phyloP scores from a whole-genome alignment of 2,888 invertebrate genomes.

The Teleogryllus oceanicus region DNA sequence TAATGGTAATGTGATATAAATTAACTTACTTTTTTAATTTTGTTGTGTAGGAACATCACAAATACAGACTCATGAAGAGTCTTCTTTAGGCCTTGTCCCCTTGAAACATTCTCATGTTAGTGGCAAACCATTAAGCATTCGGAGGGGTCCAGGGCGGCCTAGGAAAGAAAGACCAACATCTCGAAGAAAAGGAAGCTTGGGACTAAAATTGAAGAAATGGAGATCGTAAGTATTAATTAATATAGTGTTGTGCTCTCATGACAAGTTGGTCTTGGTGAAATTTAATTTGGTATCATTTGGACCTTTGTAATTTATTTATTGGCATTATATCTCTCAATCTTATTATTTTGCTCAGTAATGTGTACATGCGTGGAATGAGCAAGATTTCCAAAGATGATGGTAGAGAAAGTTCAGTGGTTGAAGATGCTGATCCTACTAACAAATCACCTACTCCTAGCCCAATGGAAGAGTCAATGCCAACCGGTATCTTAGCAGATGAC shows the following conservation, averaged over 20 bases:
- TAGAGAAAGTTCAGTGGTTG: neutral
- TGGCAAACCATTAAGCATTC: conserved; percentile 59
- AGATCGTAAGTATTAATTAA: conserved; percentile 41
- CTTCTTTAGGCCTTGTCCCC: conserved; percentile 18
- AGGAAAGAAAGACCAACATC: conserved; percentile 47
- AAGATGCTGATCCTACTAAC: conserved; percentile 48
- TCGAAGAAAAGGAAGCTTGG: conserved; percentile 39
- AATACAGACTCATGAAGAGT: neutral
- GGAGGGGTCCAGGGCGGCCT: conserved; percentile 75
- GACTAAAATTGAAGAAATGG: conserved; percentile 47
- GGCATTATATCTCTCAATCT: neutral
- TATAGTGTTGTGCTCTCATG: neutral
- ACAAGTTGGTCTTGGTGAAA: neutral
- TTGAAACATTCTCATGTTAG: conserved; percentile 35
- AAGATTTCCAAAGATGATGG: conserved; percentile 26
- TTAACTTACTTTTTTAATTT: neutral
- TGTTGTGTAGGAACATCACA: conserved; percentile 11
- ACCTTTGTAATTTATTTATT: too few species aligned
- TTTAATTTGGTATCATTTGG: neutral
- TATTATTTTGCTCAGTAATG: conserved; percentile 28
- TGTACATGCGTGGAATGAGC: conserved; percentile 27
- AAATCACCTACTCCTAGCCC: conserved; percentile 44
- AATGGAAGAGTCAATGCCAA: conserved; percentile 31
- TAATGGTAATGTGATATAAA: too few species aligned
- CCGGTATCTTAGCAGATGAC: neutral